Evolutionary conservation across 2,797 vertebrate genomes (phyloP).

Genomic region (Okamejei kenojei): DNA sequence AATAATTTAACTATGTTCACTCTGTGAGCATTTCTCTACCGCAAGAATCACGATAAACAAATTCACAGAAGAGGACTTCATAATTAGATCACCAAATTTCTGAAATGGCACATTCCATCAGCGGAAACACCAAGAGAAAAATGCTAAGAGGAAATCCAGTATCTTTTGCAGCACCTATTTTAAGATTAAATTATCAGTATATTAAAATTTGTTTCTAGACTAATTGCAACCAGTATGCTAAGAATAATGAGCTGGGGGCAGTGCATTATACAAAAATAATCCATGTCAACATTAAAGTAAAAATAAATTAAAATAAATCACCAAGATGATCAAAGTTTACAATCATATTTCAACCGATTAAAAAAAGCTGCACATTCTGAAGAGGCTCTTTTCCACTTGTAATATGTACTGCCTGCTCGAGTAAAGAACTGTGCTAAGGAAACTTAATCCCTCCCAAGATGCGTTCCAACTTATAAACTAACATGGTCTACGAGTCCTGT

Average conservation of each 20-base stretch:
- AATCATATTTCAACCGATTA: background rate
- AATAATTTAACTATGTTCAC: background rate
- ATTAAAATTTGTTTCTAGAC: background rate
- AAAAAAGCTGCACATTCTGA: background rate
- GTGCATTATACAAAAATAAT: background rate
- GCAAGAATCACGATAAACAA: background rate
- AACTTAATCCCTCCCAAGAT: background rate
- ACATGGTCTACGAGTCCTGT: background rate
- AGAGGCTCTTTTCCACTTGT: background rate
- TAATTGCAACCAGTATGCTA: background rate
- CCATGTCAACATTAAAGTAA: too few species aligned
- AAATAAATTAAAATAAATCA: too few species aligned
- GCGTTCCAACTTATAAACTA: background rate
- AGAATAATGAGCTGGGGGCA: background rate
- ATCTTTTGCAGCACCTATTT: background rate
- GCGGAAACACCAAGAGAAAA: too few species aligned
- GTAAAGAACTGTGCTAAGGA: background rate
- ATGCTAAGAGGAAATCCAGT: background rate
- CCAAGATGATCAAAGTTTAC: too few species aligned
- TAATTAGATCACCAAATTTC: background rate
- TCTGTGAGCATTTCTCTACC: background rate
- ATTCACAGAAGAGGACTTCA: background rate
- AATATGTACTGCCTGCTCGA: background rate
- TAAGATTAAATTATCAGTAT: background rate
- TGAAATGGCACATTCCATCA: background rate